phyloP scores from a whole-genome alignment of 2,113 vertebrate species.

The Indicator indicator region DNA sequence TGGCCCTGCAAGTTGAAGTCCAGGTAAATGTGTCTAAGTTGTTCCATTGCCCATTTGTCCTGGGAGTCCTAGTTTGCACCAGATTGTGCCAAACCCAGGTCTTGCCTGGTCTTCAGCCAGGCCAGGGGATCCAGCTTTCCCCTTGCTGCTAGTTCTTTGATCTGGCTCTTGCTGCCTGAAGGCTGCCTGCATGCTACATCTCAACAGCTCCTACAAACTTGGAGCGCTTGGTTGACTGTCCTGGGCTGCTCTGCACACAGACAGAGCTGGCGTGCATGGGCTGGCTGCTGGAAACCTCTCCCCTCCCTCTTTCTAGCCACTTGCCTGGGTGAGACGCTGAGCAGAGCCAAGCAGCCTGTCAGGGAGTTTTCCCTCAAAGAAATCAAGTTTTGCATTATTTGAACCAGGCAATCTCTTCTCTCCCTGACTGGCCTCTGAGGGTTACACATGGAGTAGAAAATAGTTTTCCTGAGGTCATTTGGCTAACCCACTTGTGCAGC shows the following conservation, averaged over 20 bases:
- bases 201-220: constrained; percentile 49
- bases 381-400: constrained; percentile 53
- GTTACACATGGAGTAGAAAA: constrained; percentile 57
- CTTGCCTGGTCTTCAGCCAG: constrained; percentile 16
- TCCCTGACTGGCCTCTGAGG: constrained; percentile 40
- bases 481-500: constrained; percentile 41
- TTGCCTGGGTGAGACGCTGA: background rate
- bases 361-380: constrained; percentile 50
- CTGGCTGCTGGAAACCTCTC: constrained; percentile 44
- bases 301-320: background rate
- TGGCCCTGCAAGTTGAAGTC: background rate
- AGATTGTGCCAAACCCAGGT: constrained; percentile 49
- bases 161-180: background rate
- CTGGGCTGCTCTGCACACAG: background rate
- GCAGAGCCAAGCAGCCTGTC: constrained; percentile 59
- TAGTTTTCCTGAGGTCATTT: constrained; percentile 61
- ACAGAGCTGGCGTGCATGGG: background rate
- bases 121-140: constrained; percentile 30
- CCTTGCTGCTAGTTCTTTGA: constrained; percentile 31
- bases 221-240: background rate
- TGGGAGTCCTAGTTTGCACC: constrained; percentile 57
- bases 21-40: constrained; percentile 26
- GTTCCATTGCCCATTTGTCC: constrained; percentile 61
- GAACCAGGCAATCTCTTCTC: constrained; percentile 48
- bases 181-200: constrained; percentile 37